Evolutionary conservation across 2,888 invertebrate species (phyloP).

Genomic region (Xanthorhoe spadicearia): DNA sequence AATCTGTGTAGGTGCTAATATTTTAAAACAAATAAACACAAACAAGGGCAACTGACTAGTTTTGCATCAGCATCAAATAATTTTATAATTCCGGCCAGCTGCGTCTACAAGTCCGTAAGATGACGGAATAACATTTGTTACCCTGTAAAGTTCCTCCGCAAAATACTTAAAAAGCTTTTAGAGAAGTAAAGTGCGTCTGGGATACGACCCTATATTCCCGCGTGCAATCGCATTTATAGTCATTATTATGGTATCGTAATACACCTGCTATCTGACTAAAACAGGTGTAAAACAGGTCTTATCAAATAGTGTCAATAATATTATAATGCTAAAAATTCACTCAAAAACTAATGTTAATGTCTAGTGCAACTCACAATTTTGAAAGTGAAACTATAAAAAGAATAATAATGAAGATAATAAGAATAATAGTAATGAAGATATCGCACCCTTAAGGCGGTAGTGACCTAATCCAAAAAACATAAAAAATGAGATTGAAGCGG

Average conservation of each 20-base stretch:
- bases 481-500: too few relatives aligned
- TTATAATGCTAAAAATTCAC: not conserved
- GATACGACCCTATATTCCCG: not conserved
- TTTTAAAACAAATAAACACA: too few relatives aligned
- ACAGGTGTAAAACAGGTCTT: not conserved
- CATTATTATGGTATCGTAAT: not conserved
- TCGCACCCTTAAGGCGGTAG: too few relatives aligned
- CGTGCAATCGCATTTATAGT: not conserved
- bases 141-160: constrained; percentile 38
- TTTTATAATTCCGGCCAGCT: constrained; percentile 23
- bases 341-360: not conserved
- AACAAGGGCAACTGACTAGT: not conserved
- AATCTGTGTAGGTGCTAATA: too few relatives aligned
- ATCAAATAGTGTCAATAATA: not conserved
- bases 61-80: not conserved
- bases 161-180: constrained; percentile 47
- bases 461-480: too few relatives aligned
- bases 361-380: too few relatives aligned
- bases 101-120: constrained; percentile 31
- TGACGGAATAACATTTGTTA: constrained; percentile 42
- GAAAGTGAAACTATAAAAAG: too few relatives aligned
- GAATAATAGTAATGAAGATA: too few relatives aligned
- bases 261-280: too few relatives aligned
- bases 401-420: too few relatives aligned
- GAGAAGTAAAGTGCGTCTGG: constrained; percentile 42